These are phyloP conservation scores for Zaprionus africanus DNA, from an alignment of 1,140 invertebrate genomes.

Conservation along the genomic window DNA sequence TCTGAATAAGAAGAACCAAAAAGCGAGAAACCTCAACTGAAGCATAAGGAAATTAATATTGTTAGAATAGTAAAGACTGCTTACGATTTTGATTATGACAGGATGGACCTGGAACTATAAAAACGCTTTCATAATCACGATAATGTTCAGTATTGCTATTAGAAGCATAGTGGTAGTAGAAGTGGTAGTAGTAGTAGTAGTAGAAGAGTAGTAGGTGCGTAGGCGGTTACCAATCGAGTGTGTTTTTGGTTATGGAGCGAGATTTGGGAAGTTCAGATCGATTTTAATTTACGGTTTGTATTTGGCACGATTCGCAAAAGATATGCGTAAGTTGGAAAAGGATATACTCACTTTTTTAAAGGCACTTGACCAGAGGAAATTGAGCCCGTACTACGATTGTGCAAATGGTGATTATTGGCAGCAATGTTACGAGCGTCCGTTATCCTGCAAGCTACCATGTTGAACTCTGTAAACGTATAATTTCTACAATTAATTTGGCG, in stretches of 20 bases:
- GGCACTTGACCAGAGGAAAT: constrained; percentile 95
- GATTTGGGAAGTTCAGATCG: constrained; percentile 37
- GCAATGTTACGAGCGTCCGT: constrained; percentile 95
- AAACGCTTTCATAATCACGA: constrained; percentile 90
- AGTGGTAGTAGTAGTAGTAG: constrained; percentile 20
- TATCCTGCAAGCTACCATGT: constrained; percentile 97
- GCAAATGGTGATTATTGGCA: constrained; percentile 87
- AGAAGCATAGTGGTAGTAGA: constrained; percentile 16
- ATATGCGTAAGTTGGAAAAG: background rate
- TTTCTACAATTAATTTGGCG: constrained; percentile 88
- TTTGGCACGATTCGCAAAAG: background rate
- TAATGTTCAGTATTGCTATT: constrained; percentile 86
- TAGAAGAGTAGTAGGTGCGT: constrained; percentile 45
- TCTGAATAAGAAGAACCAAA: background rate
- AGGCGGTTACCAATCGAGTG: constrained; percentile 58
- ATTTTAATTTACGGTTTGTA: constrained; percentile 17
- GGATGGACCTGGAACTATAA: constrained; percentile 90
- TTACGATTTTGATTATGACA: constrained; percentile 85
- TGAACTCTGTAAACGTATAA: constrained; percentile 95
- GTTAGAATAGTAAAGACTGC: constrained; percentile 57
- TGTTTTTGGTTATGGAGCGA: constrained; percentile 40
- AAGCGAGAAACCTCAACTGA: constrained; percentile 11
- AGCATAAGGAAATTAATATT: constrained; percentile 14
- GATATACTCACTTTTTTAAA: constrained; percentile 96
- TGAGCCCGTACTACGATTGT: constrained; percentile 84